Evolutionary conservation across 2,113 vertebrate species (phyloP), one percentile per base, ranked within the genome.

Genomic region (Passer domesticus): DNA sequence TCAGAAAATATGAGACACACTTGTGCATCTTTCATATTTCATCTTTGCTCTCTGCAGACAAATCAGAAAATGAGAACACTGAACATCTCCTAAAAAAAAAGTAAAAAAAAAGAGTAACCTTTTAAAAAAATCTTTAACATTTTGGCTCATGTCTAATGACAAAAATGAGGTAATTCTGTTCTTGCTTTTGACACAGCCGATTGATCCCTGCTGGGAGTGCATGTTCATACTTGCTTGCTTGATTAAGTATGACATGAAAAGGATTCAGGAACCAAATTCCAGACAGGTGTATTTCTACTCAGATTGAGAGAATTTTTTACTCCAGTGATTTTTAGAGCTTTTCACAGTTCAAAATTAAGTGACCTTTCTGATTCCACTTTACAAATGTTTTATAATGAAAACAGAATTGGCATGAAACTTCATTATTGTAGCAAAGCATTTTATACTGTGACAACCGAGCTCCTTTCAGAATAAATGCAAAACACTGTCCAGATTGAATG

Each of bases 381-480:
- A 78, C 80, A 94, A 75, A 84, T 92, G 20, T 83, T 91, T 84
- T 75, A 44, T 84, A 82, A 79, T 49, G 28, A 74, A 81, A 95
- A 67, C 64, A 58, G 52, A 87, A 89, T 70, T 83, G 52, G 18
- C 87, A 70, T 94, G 83, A 92, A 96, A 90, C 20, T 69, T 91
- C 30, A 30, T 89, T 90, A 88, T 72, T 84, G 33, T 3, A 53
- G 53, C 41, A 84, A 78, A 75, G 28, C 25, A 72, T 82, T 92
- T 94, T 52, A 87, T 60, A 33, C 47, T 31, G 44, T 87, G 80
- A 68, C 60, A 77, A 33, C 75, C 21, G 28, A 58, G 25, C 15
- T 88, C 15, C 46, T 62, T 69, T 75, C 73, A 49, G 41, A 69
- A 90, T 33, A 72, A 78, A 60, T 39, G 41, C 10, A 80, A 76